Evolutionary conservation across 2,888 invertebrate species (phyloP).

Genomic region (Rhyacophila evoluta): DNA sequence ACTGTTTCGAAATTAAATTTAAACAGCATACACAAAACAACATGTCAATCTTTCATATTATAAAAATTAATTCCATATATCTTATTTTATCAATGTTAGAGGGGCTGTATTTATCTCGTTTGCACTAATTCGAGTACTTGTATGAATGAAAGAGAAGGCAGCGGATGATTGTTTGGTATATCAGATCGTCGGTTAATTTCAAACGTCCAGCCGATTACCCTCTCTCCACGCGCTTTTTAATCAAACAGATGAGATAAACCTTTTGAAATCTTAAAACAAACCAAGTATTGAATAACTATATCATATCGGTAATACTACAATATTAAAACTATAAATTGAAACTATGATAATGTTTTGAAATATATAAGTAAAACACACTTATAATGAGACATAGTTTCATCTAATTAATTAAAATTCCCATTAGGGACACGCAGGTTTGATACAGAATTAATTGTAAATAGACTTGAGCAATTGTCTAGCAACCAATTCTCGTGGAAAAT

Average conservation of each 20-base stretch:
- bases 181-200: conserved; percentile 27
- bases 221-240: neutral
- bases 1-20: neutral
- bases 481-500: too few relatives aligned
- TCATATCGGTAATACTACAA: too few relatives aligned
- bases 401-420: too few relatives aligned
- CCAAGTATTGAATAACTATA: too few relatives aligned
- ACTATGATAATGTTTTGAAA: too few relatives aligned
- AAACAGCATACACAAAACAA: neutral
- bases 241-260: neutral
- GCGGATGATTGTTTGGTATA: neutral
- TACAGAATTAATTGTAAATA: too few relatives aligned
- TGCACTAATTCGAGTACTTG: neutral
- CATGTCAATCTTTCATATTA: neutral
- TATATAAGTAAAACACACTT: too few relatives aligned
- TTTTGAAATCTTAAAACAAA: too few relatives aligned
- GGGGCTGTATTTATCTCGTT: neutral
- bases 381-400: too few relatives aligned
- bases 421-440: too few relatives aligned
- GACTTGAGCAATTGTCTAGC: too few relatives aligned
- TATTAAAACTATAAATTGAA: too few relatives aligned
- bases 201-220: conserved; percentile 26
- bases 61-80: neutral
- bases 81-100: neutral
- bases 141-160: neutral